phyloP scores from a whole-genome alignment of 2,113 vertebrate genomes.

The Petrocephalus zakoni region DNA sequence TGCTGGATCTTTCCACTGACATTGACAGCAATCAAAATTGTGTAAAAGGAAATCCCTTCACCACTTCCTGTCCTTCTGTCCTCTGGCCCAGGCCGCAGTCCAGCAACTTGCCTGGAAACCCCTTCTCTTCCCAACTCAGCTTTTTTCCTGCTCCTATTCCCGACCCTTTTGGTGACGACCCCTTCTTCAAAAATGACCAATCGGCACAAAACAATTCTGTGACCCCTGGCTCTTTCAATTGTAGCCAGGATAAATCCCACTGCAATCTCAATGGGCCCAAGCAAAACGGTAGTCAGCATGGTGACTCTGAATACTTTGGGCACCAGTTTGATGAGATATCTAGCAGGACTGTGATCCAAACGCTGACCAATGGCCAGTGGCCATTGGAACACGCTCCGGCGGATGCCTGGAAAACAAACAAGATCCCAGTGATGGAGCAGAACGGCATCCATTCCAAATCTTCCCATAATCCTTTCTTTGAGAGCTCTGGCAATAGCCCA shows the following conservation, averaged over 20 bases:
- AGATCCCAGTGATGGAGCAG: constrained; percentile 63
- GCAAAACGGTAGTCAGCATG: constrained; percentile 56
- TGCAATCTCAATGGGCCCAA: constrained; percentile 40
- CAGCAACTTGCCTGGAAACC: constrained; percentile 64
- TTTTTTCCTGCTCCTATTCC: constrained; percentile 84
- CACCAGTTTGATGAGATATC: constrained; percentile 74
- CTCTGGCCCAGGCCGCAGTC: constrained; percentile 63
- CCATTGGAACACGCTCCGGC: constrained; percentile 55
- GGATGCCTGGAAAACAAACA: constrained; percentile 54
- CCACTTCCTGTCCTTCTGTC: constrained; percentile 61
- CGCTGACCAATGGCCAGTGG: constrained; percentile 67
- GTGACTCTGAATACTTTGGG: constrained; percentile 64
- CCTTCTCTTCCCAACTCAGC: constrained; percentile 71
- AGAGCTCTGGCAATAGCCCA: constrained; percentile 53
- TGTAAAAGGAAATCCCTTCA: constrained; percentile 77
- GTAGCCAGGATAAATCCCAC: constrained; percentile 52
- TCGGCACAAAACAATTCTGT: constrained; percentile 51
- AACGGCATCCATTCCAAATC: constrained; percentile 54
- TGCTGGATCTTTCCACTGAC: constrained; percentile 93
- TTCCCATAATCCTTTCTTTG: constrained; percentile 65
- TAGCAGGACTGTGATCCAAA: constrained; percentile 69
- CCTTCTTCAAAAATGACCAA: constrained; percentile 62
- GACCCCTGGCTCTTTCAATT: constrained; percentile 54
- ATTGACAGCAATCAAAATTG: constrained; percentile 87
- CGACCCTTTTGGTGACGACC: constrained; percentile 86